Percentiles rank a stretch among this genome's conserved stretches.
Evolutionary conservation across 2,797 vertebrate genomes (phyloP).

Genomic region (Otus scops): DNA sequence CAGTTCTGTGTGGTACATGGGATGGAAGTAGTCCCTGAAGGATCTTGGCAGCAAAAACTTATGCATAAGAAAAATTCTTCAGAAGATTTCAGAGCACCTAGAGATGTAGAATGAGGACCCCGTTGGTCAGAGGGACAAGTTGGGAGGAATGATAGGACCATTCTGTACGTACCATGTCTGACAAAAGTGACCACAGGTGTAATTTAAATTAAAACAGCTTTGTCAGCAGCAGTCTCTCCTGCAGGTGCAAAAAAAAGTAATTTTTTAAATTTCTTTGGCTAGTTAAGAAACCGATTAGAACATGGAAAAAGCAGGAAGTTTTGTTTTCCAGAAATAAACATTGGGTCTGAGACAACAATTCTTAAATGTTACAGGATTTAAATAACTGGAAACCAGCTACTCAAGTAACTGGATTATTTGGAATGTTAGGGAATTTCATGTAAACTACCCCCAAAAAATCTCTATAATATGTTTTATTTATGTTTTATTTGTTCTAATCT

Average conservation of each 20-base stretch:
- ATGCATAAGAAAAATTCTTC: background rate
- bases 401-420: background rate
- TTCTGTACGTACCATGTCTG: background rate
- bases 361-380: background rate
- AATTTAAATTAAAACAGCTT: background rate
- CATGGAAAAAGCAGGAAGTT: background rate
- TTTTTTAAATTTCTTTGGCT: background rate
- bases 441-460: background rate
- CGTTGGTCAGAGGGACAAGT: background rate
- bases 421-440: background rate
- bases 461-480: background rate
- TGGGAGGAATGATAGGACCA: background rate
- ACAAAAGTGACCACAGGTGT: background rate
- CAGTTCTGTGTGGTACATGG: background rate
- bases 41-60: background rate
- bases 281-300: background rate
- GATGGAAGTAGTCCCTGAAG: background rate
- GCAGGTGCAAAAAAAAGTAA: background rate
- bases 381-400: background rate
- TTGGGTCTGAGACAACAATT: background rate
- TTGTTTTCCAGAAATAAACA: background rate
- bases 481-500: background rate
- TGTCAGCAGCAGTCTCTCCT: background rate
- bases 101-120: background rate
- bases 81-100: background rate